A percentile compares a stretch with the other conserved stretches of the same genome.
Conservation (phyloP, 2,113 vertebrate species). For the Sinocyclocheilus grahami region DNA sequence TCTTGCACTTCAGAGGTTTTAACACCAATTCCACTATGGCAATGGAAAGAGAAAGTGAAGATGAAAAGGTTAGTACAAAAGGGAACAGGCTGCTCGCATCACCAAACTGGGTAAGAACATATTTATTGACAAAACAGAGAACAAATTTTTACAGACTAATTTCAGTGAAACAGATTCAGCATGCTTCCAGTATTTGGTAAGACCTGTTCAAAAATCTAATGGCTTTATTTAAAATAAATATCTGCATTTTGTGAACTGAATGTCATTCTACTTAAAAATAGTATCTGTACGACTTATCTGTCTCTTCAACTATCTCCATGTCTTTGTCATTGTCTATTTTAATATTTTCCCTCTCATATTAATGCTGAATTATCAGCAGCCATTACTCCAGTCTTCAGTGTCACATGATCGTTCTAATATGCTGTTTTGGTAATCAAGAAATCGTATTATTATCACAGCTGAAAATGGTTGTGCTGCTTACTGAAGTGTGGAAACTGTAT, state of each 20-base stretch:
- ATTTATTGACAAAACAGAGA: background rate
- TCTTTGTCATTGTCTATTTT: background rate
- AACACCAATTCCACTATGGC: background rate
- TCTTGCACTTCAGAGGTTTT: background rate
- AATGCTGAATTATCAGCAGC: background rate
- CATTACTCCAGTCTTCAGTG: no score
- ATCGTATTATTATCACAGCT: no score
- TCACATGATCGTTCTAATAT: no score
- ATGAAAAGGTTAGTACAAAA: background rate
- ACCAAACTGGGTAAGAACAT: background rate
- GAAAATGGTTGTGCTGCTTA: no score
- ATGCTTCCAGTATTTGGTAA: background rate
- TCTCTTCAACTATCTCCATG: background rate
- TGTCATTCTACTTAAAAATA: background rate
- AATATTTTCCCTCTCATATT: background rate
- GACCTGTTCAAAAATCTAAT: background rate
- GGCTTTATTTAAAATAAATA: background rate
- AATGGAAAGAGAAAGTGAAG: background rate
- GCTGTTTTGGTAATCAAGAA: no score
- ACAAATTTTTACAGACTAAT: background rate
- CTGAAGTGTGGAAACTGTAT: no score
- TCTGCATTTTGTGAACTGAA: background rate
- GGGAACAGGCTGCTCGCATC: background rate
- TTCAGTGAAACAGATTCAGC: background rate
- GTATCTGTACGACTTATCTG: no score